Evolutionary conservation across 2,888 invertebrate species (phyloP).

Genomic region (Polyommatus iphigenia): DNA sequence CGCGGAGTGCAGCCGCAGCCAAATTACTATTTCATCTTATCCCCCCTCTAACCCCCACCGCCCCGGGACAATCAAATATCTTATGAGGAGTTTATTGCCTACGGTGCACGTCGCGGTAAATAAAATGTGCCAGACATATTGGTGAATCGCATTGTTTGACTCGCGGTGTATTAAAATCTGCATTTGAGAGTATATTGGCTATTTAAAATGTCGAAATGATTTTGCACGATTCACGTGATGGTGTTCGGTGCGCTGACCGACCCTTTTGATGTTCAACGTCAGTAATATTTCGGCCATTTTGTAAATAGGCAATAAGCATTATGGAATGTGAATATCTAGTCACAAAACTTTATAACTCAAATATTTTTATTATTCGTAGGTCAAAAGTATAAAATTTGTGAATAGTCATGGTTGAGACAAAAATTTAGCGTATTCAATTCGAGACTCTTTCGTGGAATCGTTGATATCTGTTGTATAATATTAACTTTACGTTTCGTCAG

Average conservation of each 20-base stretch:
- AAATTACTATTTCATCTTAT: constrained; percentile 69
- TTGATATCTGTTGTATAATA: not conserved
- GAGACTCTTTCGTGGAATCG: not conserved
- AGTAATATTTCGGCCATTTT: not conserved
- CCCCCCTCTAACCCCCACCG: constrained; percentile 35
- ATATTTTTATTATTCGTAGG: too few species aligned
- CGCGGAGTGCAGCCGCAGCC: constrained; percentile 56
- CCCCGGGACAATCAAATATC: constrained; percentile 42
- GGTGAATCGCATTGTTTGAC: constrained; percentile 10
- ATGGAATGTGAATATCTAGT: too few species aligned
- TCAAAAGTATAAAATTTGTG: too few species aligned
- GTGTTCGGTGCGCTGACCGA: too few species aligned
- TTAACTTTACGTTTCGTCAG: not conserved
- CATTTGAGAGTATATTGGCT: not conserved
- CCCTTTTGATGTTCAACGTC: not conserved
- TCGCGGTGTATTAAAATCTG: constrained; percentile 9
- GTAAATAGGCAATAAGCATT: not conserved
- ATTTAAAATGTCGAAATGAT: not conserved
- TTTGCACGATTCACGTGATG: not conserved
- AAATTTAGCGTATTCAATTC: not conserved
- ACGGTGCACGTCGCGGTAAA: constrained; percentile 32
- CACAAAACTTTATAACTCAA: not conserved
- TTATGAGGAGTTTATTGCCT: constrained; percentile 42
- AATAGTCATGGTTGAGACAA: too few species aligned
- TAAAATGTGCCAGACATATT: constrained; percentile 25